phyloP scores from a whole-genome alignment of 2,797 vertebrate species.

The Rhyacichthys aspro region DNA sequence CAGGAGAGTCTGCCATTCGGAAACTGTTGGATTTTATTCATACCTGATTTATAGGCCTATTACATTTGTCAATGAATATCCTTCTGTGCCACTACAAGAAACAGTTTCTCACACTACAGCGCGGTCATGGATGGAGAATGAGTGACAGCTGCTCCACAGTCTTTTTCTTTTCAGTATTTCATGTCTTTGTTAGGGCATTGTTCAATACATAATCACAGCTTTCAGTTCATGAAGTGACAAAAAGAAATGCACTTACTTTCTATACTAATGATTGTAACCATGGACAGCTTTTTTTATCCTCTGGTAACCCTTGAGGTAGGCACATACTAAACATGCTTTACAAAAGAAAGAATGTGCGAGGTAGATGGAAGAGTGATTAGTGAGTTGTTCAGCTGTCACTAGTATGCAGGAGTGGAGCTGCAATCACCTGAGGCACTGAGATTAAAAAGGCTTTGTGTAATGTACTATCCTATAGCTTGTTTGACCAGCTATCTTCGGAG shows the following conservation, averaged over 20 bases:
- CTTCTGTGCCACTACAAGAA: neutral
- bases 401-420: conserved; percentile 25
- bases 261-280: conserved; percentile 1
- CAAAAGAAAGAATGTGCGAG: conserved; percentile 22
- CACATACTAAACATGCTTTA: conserved; percentile 12
- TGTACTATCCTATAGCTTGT: conserved; percentile 42
- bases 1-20: conserved; percentile 8
- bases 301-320: conserved; percentile 9
- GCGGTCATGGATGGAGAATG: no score
- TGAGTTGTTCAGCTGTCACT: conserved; percentile 30
- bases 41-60: conserved; percentile 8
- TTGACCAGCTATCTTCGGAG: conserved; percentile 60
- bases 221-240: conserved; percentile 29
- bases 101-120: neutral
- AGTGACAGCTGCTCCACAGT: no score
- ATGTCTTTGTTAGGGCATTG: conserved; percentile 19
- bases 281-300: conserved; percentile 2
- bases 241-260: conserved; percentile 13
- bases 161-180: conserved; percentile 46
- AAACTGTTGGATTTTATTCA: conserved; percentile 17
- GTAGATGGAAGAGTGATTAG: conserved; percentile 42
- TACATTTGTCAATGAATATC: conserved; percentile 8
- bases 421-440: conserved; percentile 7
- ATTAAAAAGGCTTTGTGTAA: conserved; percentile 41
- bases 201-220: conserved; percentile 22